phyloP scores from a whole-genome alignment of 1,140 invertebrate species.

The Panagrolaimus sp. region DNA sequence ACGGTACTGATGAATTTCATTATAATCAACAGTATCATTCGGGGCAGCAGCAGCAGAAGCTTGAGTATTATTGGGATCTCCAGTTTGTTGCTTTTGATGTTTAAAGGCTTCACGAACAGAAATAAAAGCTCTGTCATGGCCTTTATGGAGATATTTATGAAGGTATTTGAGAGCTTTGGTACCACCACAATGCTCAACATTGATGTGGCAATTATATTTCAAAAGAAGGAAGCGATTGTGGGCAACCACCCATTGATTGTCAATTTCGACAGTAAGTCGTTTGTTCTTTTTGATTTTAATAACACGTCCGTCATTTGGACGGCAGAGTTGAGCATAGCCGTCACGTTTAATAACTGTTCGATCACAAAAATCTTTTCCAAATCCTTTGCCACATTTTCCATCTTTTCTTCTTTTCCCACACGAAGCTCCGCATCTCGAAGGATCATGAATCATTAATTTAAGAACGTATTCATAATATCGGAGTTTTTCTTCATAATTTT shows the following conservation, averaged over 20 bases:
- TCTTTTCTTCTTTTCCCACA: neutral
- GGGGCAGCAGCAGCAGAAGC: neutral
- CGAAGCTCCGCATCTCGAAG: neutral
- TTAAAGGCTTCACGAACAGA: too few relatives aligned
- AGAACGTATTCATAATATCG: neutral
- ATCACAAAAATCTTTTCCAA: neutral
- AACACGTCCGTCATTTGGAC: neutral
- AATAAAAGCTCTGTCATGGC: neutral
- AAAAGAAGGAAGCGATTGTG: neutral
- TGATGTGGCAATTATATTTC: conserved; percentile 1
- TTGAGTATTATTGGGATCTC: neutral
- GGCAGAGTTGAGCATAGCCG: neutral
- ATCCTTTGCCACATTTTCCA: neutral
- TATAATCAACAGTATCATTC: neutral
- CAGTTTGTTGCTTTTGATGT: too few relatives aligned
- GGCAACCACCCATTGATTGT: neutral
- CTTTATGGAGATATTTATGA: neutral
- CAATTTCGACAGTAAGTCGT: neutral
- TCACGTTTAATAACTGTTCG: neutral
- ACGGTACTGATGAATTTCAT: neutral
- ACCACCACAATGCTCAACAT: neutral
- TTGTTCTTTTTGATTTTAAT: neutral
- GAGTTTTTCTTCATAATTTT: neutral
- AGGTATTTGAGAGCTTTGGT: neutral
- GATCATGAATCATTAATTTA: neutral